phyloP scores from a whole-genome alignment of 2,113 vertebrate species.

The Forbesichthys papilliferus region DNA sequence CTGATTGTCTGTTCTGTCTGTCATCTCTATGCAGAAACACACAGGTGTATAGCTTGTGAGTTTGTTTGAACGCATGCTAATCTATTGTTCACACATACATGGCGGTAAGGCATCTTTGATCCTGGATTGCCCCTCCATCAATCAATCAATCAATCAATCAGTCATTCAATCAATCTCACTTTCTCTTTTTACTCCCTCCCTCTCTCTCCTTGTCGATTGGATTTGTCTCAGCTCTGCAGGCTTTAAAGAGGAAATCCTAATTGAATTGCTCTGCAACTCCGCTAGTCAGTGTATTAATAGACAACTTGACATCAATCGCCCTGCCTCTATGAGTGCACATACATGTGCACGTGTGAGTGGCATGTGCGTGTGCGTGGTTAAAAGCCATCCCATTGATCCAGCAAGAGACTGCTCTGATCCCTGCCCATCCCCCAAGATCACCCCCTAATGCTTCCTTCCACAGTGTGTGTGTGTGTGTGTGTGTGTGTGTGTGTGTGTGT shows the following conservation, averaged over 20 bases:
- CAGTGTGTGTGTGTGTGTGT: conserved; percentile 26
- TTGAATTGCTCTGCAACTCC: conserved; percentile 80
- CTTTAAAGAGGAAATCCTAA: conserved; percentile 79
- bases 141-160: conserved; percentile 30
- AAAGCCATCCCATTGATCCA: conserved; percentile 78
- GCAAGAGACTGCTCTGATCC: conserved; percentile 62
- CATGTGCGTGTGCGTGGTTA: conserved; percentile 61
- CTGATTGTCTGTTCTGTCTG: conserved; percentile 46
- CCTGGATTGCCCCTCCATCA: conserved; percentile 44
- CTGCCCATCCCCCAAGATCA: conserved; percentile 46
- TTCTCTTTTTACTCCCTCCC: conserved; percentile 25
- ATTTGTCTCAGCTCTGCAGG: conserved; percentile 72
- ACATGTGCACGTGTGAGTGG: conserved; percentile 5
- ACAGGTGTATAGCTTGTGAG: conserved; percentile 33
- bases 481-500: conserved; percentile 24
- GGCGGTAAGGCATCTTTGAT: conserved; percentile 35
- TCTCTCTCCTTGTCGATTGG: conserved; percentile 63
- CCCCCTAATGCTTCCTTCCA: conserved; percentile 41
- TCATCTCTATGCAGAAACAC: conserved; percentile 46
- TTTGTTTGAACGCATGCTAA: conserved; percentile 8
- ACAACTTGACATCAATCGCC: conserved; percentile 76
- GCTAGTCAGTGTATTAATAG: conserved; percentile 76
- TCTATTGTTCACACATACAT: conserved; percentile 24
- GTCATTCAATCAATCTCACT: conserved; percentile 35
- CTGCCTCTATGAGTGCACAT: conserved; percentile 29